Evolutionary conservation across 2,888 invertebrate genomes (phyloP).

Genomic region (Nymphalis urticae): DNA sequence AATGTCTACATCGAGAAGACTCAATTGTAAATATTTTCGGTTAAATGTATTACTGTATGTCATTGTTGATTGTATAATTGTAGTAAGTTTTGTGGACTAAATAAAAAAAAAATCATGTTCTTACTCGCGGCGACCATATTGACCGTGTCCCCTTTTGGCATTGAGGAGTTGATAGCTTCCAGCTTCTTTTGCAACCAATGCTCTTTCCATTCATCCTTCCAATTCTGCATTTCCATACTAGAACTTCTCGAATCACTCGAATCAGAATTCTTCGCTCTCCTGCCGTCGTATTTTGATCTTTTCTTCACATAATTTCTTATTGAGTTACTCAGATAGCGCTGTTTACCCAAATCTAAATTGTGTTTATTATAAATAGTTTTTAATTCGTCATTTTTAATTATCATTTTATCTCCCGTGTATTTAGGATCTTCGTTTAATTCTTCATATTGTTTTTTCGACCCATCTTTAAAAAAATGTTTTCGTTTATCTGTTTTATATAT

Average conservation of each 20-base stretch:
- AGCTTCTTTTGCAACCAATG: conserved; percentile 48
- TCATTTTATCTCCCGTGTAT: conserved; percentile 15
- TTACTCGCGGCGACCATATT: conserved; percentile 70
- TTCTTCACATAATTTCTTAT: conserved; percentile 48
- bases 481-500: conserved; percentile 23
- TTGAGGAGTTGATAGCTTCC: conserved; percentile 52
- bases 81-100: too few species aligned
- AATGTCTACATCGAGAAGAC: too few species aligned
- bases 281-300: conserved; percentile 14
- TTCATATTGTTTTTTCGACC: neutral
- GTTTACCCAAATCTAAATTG: conserved; percentile 18
- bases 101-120: conserved; percentile 17
- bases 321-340: conserved; percentile 50
- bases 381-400: conserved; percentile 31
- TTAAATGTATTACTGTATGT: too few species aligned
- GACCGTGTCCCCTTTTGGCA: conserved; percentile 53
- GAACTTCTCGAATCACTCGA: conserved; percentile 43
- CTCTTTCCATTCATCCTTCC: conserved; percentile 50
- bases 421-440: conserved; percentile 21
- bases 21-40: too few species aligned
- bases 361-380: conserved; percentile 23
- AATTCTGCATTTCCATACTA: conserved; percentile 45
- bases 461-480: neutral
- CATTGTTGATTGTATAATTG: too few species aligned
- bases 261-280: conserved; percentile 43